phyloP scores from a whole-genome alignment of 1,140 invertebrate genomes.

The Drepana arcuata region DNA sequence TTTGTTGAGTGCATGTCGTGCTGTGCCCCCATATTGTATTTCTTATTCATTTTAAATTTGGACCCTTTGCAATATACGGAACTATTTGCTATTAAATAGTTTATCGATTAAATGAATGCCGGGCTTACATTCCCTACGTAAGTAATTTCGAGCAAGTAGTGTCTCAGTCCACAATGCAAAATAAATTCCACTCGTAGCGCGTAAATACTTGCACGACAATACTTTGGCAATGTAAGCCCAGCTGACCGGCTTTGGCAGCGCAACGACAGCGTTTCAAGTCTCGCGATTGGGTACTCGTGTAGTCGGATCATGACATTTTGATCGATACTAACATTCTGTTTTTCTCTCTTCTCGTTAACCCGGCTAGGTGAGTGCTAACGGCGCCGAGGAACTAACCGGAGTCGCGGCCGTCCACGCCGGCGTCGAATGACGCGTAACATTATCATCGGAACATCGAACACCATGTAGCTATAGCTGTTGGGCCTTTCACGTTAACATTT shows the following conservation, averaged over 20 bases:
- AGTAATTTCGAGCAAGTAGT: too few species aligned
- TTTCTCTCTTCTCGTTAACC: constrained; percentile 72
- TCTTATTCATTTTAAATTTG: too few species aligned
- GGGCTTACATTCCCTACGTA: too few species aligned
- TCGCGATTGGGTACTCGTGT: constrained; percentile 57
- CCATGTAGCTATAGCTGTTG: constrained; percentile 69
- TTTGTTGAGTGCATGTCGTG: constrained; percentile 53
- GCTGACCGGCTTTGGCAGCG: constrained; percentile 10
- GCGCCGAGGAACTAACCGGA: constrained; percentile 62
- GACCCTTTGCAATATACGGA: too few species aligned
- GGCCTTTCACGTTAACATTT: constrained; percentile 69
- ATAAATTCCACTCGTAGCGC: too few species aligned
- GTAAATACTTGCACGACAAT: too few species aligned
- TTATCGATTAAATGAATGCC: too few species aligned
- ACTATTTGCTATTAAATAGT: too few species aligned
- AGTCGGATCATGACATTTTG: constrained; percentile 66
- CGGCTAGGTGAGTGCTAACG: constrained; percentile 80
- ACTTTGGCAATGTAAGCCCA: too few species aligned
- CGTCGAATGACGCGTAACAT: constrained; percentile 59
- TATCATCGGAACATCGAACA: constrained; percentile 63
- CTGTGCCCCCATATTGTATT: too few species aligned
- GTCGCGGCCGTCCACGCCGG: constrained; percentile 38
- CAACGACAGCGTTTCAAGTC: too few species aligned
- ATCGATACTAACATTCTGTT: constrained; percentile 74
- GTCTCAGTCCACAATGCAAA: too few species aligned